Evolutionary conservation across 2,797 vertebrate genomes (phyloP).

Genomic region (Glossophaga mutica): DNA sequence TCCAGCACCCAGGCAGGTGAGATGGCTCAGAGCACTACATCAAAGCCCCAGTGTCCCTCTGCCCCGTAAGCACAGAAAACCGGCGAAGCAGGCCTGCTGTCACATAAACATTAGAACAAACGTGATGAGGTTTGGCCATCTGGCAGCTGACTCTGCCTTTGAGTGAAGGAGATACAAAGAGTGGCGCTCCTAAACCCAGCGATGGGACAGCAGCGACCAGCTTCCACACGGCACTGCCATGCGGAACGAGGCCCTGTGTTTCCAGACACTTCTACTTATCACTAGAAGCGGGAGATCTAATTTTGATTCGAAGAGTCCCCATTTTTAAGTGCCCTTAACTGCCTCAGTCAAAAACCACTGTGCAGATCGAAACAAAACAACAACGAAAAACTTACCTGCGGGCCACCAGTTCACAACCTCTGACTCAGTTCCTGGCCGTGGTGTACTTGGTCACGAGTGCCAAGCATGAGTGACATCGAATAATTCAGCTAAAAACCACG

Average conservation of each 20-base stretch:
- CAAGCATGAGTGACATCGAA: neutral
- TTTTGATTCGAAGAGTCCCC: neutral
- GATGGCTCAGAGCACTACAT: neutral
- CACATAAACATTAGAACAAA: neutral
- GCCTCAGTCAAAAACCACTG: neutral
- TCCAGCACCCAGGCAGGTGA: neutral
- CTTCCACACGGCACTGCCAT: neutral
- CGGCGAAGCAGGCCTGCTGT: rapidly evolving
- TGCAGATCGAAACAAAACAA: neutral
- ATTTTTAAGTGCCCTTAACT: neutral
- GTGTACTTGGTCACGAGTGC: neutral
- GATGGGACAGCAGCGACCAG: neutral
- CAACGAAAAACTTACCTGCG: neutral
- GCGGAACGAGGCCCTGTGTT: rapidly evolving
- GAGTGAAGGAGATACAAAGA: neutral
- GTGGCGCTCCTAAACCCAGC: rapidly evolving
- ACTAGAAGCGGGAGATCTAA: neutral
- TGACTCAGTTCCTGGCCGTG: neutral
- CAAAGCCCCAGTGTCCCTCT: neutral
- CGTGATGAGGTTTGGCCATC: neutral
- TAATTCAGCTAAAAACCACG: neutral
- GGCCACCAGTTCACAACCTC: neutral
- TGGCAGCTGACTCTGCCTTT: neutral
- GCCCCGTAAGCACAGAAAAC: neutral
- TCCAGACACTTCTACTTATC: neutral